Conservation (phyloP, 1,140 invertebrate species). For the Varroa destructor region DNA sequence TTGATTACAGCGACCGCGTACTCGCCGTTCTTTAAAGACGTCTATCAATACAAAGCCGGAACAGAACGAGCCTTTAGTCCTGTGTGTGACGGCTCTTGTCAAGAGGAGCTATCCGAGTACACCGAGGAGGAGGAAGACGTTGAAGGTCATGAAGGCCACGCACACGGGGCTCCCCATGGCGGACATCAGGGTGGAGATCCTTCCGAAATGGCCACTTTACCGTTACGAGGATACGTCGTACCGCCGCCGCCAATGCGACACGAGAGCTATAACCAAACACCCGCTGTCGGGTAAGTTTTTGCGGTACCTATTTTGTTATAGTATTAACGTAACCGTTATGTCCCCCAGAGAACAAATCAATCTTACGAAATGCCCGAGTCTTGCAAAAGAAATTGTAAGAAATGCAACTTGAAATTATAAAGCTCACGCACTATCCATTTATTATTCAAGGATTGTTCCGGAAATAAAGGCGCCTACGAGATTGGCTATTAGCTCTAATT, state of each 20-base stretch:
- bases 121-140: constrained; percentile 20
- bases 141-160: constrained; percentile 6
- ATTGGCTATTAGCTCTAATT: too few relatives aligned
- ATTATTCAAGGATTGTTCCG: too few relatives aligned
- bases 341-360: too few relatives aligned
- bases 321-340: too few relatives aligned
- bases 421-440: too few relatives aligned
- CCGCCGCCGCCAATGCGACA: constrained; percentile 48
- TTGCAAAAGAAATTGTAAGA: too few relatives aligned
- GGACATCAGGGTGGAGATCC: constrained; percentile 4
- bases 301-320: too few relatives aligned
- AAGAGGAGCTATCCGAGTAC: constrained; percentile 16
- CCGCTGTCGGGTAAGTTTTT: constrained; percentile 40
- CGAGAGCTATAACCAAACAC: constrained; percentile 40
- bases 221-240: constrained; percentile 5
- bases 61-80: constrained; percentile 25
- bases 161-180: background rate
- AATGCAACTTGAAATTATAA: too few relatives aligned
- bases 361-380: too few relatives aligned
- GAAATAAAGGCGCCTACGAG: too few relatives aligned
- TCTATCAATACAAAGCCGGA: constrained; percentile 29
- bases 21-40: constrained; percentile 77
- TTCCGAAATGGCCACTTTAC: constrained; percentile 15
- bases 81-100: constrained; percentile 19
- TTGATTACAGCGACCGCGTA: constrained; percentile 67